Percentiles rank a stretch among this genome's conserved stretches.
Conservation (phyloP, 2,797 vertebrate species). For the Sebastes cheni region DNA sequence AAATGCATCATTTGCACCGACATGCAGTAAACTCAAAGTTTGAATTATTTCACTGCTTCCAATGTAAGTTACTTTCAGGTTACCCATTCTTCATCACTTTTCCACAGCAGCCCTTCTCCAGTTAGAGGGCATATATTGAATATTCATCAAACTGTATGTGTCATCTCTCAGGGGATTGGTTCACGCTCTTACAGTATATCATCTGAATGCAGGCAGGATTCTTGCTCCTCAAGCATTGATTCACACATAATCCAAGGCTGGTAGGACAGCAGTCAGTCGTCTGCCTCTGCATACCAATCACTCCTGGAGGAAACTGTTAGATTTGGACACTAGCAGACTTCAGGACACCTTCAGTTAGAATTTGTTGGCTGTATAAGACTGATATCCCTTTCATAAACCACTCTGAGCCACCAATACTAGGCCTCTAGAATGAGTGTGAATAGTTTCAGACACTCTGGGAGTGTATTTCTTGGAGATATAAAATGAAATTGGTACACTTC, state of each 20-base stretch:
- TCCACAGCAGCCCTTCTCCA: slow-evolving; percentile 4
- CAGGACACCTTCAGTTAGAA: slow-evolving; percentile 22
- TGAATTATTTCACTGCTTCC: slow-evolving; percentile 28
- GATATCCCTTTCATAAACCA: slow-evolving; percentile 35
- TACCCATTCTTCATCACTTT: slow-evolving; percentile 34
- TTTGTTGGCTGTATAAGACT: slow-evolving; percentile 23
- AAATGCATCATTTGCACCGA: not conserved
- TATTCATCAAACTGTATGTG: slow-evolving; percentile 64
- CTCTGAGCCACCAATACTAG: not conserved
- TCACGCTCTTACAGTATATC: slow-evolving; percentile 51
- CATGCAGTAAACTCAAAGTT: not conserved
- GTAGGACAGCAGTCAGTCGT: slow-evolving; percentile 40
- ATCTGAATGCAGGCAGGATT: slow-evolving; percentile 62
- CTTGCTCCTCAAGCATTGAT: slow-evolving; percentile 62
- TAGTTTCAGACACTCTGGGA: not conserved
- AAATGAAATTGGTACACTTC: not conserved
- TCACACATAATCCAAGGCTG: slow-evolving; percentile 59
- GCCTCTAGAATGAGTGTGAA: not conserved
- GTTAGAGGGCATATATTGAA: slow-evolving; percentile 52
- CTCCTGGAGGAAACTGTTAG: slow-evolving; percentile 22
- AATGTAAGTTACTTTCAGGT: slow-evolving; percentile 26
- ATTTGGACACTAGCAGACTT: slow-evolving; percentile 40
- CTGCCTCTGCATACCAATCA: slow-evolving; percentile 56
- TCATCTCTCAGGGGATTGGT: slow-evolving; percentile 60
- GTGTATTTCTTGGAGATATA: not conserved